Evolutionary conservation across 2,113 vertebrate genomes (phyloP).

Genomic region (Lepus timidus): DNA sequence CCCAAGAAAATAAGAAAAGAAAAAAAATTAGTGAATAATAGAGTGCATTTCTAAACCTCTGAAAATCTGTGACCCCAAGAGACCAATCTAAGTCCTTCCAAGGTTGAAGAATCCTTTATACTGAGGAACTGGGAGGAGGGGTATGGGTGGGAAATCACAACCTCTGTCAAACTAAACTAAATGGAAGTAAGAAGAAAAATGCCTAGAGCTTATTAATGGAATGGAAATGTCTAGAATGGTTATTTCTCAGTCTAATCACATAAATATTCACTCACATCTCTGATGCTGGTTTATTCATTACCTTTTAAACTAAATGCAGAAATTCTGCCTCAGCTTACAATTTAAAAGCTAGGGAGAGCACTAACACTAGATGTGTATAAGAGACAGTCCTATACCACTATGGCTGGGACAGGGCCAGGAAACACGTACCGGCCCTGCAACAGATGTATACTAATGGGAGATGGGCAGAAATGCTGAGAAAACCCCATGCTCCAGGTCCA

Average conservation of each 20-base stretch:
- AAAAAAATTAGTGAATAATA: conserved; percentile 16
- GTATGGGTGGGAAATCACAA: not conserved
- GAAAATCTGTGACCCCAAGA: conserved; percentile 50
- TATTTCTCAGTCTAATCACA: conserved; percentile 51
- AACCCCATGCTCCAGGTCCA: not conserved
- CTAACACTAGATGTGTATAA: too few relatives aligned
- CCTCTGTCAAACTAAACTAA: conserved; percentile 28
- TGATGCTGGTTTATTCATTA: conserved; percentile 38
- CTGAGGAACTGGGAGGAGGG: not conserved
- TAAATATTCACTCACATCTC: conserved; percentile 27
- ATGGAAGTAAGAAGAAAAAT: conserved; percentile 27
- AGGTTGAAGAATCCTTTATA: conserved; percentile 37
- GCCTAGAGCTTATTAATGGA: not conserved
- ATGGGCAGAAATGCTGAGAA: not conserved
- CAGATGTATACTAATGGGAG: not conserved
- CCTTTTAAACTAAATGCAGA: conserved; percentile 40
- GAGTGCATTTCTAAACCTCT: conserved; percentile 42
- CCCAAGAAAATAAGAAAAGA: conserved; percentile 17
- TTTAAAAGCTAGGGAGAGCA: conserved; percentile 17
- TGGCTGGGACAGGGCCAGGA: not conserved
- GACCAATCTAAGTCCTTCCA: conserved; percentile 28
- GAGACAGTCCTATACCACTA: not conserved
- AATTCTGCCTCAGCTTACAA: conserved; percentile 41
- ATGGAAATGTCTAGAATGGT: conserved; percentile 1
- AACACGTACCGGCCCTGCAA: not conserved